phyloP scores from a whole-genome alignment of 2,113 vertebrate species.

The Myocastor coypus region DNA sequence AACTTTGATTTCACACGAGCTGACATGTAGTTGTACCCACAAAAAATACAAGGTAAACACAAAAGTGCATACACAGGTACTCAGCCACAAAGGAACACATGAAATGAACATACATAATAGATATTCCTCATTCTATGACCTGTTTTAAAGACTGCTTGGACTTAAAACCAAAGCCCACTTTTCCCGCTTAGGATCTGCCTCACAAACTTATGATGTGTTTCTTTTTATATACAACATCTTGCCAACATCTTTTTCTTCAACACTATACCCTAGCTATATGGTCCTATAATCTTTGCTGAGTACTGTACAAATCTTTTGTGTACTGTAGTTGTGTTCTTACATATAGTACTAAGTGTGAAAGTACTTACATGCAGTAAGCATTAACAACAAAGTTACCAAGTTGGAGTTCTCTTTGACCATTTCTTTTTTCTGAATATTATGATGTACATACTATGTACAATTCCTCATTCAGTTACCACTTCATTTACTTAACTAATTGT shows the following conservation, averaged over 20 bases:
- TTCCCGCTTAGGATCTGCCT: background rate
- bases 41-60: background rate
- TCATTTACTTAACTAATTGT: background rate
- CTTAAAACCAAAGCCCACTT: background rate
- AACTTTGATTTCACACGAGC: background rate
- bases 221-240: background rate
- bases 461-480: background rate
- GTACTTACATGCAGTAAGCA: background rate
- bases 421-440: background rate
- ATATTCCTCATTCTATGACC: background rate
- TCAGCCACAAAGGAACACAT: background rate
- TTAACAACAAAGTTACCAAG: background rate
- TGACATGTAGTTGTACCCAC: background rate
- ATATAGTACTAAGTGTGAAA: background rate
- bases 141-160: background rate
- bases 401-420: background rate
- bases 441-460: background rate
- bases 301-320: background rate
- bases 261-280: background rate
- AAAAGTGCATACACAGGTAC: background rate
- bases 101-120: background rate
- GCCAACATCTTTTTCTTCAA: background rate
- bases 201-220: background rate
- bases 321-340: background rate
- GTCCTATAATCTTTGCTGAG: background rate